Conservation (phyloP, 2,113 vertebrate species). For the Istiophorus platypterus region DNA sequence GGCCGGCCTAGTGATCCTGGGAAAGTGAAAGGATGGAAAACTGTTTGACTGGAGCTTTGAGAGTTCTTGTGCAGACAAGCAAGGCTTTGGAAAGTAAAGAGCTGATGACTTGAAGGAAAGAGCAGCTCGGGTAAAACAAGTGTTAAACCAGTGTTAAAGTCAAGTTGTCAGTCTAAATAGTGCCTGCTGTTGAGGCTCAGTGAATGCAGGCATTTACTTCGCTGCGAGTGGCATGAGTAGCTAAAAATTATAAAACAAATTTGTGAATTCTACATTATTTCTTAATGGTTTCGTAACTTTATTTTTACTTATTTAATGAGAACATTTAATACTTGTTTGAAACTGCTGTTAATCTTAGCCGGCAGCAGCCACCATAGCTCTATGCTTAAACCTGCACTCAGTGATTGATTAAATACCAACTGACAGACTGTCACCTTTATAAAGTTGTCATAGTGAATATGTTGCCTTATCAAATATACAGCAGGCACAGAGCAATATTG, state of each 20-base stretch:
- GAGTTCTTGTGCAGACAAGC: constrained; percentile 34
- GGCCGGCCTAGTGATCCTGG: constrained; percentile 33
- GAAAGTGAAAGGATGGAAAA: constrained; percentile 49
- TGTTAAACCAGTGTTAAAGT: constrained; percentile 30
- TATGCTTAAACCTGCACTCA: no score
- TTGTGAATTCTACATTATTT: neutral
- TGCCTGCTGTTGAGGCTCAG: neutral
- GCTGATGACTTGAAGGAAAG: constrained; percentile 20
- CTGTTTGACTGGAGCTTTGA: constrained; percentile 43
- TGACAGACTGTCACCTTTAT: no score
- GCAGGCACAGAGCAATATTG: no score
- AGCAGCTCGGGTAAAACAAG: constrained; percentile 24
- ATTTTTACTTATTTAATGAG: no score
- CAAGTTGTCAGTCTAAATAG: constrained; percentile 2
- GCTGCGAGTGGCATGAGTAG: neutral
- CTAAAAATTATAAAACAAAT: neutral
- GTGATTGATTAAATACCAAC: no score
- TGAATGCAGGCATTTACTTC: neutral
- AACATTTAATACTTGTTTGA: no score
- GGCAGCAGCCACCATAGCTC: no score
- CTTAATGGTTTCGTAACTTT: neutral
- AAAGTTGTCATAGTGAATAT: no score
- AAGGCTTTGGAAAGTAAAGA: constrained; percentile 26
- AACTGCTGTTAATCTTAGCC: no score
- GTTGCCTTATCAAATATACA: no score